Conservation (phyloP, 2,888 invertebrate species). For the Synanthedon vespiformis region DNA sequence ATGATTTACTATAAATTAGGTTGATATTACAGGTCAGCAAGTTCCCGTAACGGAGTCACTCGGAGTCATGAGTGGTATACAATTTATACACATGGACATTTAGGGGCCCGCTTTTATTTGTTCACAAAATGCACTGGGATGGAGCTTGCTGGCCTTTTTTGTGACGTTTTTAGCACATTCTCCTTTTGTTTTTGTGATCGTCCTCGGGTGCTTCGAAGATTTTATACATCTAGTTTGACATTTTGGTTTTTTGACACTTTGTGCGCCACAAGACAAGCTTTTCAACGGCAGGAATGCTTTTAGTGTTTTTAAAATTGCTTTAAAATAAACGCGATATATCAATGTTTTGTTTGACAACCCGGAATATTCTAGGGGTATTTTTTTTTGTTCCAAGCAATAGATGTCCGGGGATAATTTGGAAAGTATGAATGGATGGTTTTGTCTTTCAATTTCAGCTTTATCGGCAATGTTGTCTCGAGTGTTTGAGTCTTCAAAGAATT, state of each 20-base stretch:
- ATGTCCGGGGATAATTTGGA: neutral
- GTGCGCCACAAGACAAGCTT: too few relatives aligned
- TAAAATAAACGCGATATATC: too few relatives aligned
- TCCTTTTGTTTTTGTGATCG: constrained; percentile 5
- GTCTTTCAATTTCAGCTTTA: constrained; percentile 59
- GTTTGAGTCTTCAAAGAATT: constrained; percentile 93
- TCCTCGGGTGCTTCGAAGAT: neutral
- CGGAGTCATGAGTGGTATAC: constrained; percentile 61
- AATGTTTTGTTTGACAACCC: too few relatives aligned
- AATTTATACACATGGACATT: constrained; percentile 2
- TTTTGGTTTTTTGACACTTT: too few relatives aligned
- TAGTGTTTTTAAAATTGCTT: too few relatives aligned
- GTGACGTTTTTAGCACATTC: constrained; percentile 10
- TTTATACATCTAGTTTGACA: too few relatives aligned
- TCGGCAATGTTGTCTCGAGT: constrained; percentile 92
- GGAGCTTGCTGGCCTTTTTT: constrained; percentile 52
- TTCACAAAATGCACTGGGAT: constrained; percentile 38
- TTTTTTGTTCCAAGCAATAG: neutral
- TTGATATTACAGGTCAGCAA: constrained; percentile 53
- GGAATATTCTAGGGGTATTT: too few relatives aligned
- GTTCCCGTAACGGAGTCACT: constrained; percentile 62
- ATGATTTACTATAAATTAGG: constrained; percentile 15
- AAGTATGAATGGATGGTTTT: neutral
- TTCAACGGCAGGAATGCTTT: too few relatives aligned
- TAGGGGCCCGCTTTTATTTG: constrained; percentile 31